Percentiles rank a stretch among this genome's conserved stretches.
phyloP scores from a whole-genome alignment of 1,140 invertebrate species.

The Chrysomallon squamiferum region DNA sequence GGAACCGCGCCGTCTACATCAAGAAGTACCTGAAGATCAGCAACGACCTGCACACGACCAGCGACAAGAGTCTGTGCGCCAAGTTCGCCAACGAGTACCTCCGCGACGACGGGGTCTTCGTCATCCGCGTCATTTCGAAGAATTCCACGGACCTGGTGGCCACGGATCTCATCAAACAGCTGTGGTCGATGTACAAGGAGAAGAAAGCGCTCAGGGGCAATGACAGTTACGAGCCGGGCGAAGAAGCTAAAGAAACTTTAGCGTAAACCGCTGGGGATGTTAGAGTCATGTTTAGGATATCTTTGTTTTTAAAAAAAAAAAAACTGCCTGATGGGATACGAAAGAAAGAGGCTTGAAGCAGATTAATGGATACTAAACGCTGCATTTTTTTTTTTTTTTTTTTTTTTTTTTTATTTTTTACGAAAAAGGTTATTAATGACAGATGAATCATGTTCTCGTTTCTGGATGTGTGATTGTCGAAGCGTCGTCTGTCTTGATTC shows the following conservation, averaged over 20 bases:
- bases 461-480: too few relatives aligned
- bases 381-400: too few relatives aligned
- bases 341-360: too few relatives aligned
- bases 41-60: slow-evolving; percentile 33
- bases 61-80: slow-evolving; percentile 49
- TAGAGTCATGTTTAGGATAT: too few relatives aligned
- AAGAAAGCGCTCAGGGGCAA: slow-evolving; percentile 22
- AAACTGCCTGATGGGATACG: too few relatives aligned
- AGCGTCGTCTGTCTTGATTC: too few relatives aligned
- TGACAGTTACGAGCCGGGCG: slow-evolving; percentile 22
- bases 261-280: too few relatives aligned
- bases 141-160: slow-evolving; percentile 59
- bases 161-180: slow-evolving; percentile 51
- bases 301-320: too few relatives aligned
- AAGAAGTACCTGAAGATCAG: slow-evolving; percentile 54
- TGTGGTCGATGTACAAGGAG: slow-evolving; percentile 54
- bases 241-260: slow-evolving; percentile 34
- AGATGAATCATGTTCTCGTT: too few relatives aligned
- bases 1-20: slow-evolving; percentile 51
- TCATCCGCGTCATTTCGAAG: slow-evolving; percentile 54
- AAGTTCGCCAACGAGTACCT: slow-evolving; percentile 55
- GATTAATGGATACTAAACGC: too few relatives aligned
- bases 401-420: too few relatives aligned
- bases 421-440: too few relatives aligned
- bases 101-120: slow-evolving; percentile 57